Base-by-base conservation (phyloP, 2,888 invertebrate species). In the Phorcus lineatus region DNA sequence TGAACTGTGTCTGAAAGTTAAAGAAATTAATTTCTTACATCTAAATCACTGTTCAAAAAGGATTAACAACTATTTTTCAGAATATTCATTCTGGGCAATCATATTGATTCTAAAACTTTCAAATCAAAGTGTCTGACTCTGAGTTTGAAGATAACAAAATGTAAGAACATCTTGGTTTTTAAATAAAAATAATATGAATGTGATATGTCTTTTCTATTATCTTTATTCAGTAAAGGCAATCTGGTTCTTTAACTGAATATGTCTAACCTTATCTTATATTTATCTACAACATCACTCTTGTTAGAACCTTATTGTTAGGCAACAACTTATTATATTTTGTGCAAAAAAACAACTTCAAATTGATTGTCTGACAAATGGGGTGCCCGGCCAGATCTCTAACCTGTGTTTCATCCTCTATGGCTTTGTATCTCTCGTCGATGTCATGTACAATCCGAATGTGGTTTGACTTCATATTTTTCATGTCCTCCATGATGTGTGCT, bases 321-420 rank as follows among this genome's bases (percentile, higher is more conserved):
- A 6, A 47, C 47, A 47, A 47, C 47, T 47, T 11, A 1, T 47
- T 11, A 6, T 47, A 47, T 47, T 47, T 1, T 47, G 47, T 47
- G n/a, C n/a, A n/a, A 36, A 7, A 36, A 36, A 36, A 36, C 55
- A 55, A 55, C 17, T 55, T 55, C 3, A 3, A 55, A 55, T 19
- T n/a, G 17, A 55, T 4, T 6, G 11, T 55, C 17, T 55, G n/a
- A 55, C 17, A 55, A 55, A 3, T 11, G n/a, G 17, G 55, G 55
- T n/a, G 17, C 11, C 55, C 11, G n/a, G 19, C 67, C 2, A 28
- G 19, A 47, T 16, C 0, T 17, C 47, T 24, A 62, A 89, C 90
- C 91, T 92, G 92, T 67, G 92, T 91, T 81, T 92, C 91, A 74
- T 90, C 86, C 79, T 92, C 92, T 36, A 92, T 91, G 16, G 82